Evolutionary conservation across 2,113 vertebrate species (phyloP).

Genomic region (Platichthys stellatus): DNA sequence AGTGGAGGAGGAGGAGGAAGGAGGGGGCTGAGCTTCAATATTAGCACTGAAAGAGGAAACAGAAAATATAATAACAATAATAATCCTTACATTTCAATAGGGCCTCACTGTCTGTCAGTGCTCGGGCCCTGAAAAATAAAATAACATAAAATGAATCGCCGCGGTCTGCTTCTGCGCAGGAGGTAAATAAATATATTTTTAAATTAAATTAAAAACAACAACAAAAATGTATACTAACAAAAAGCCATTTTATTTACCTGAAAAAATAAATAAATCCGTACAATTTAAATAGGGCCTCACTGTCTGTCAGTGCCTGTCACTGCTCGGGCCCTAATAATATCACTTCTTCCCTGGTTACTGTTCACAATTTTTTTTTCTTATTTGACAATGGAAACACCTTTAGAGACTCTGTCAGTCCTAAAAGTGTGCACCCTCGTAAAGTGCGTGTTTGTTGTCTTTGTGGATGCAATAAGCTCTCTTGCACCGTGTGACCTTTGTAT

Average conservation of each 20-base stretch:
- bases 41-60: slow-evolving; percentile 50
- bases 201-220: no score
- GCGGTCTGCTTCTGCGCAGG: no score
- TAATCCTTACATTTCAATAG: no score
- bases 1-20: slow-evolving; percentile 12
- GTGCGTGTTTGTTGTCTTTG: not conserved
- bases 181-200: no score
- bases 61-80: not conserved
- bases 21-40: not conserved
- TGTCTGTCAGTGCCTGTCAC: no score
- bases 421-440: slow-evolving; percentile 1
- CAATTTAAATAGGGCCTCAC: no score
- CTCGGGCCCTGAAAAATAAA: no score
- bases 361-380: slow-evolving; percentile 6
- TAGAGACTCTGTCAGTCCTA: slow-evolving; percentile 6
- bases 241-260: no score
- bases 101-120: no score
- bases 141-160: no score
- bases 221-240: no score
- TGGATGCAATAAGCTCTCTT: not conserved
- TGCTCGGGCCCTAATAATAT: slow-evolving; percentile 17
- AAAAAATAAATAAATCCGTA: no score
- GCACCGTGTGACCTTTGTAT: not conserved
- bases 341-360: slow-evolving; percentile 57
- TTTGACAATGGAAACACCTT: slow-evolving; percentile 31